Conservation (phyloP, 2,888 invertebrate genomes). For the Heliconius ismenius region DNA sequence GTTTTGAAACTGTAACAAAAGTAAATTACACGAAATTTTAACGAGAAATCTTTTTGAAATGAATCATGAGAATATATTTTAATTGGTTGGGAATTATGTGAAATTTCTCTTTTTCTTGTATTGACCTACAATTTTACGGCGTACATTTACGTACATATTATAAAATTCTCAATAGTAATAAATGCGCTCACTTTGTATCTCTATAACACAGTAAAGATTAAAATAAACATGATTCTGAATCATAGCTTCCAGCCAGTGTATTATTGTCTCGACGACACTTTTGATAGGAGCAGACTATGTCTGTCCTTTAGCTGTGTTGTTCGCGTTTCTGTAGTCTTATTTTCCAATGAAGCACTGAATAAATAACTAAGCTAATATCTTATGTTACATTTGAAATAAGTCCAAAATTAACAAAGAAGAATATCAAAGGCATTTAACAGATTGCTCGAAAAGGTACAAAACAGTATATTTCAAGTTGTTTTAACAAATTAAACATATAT, state of each 20-base stretch:
- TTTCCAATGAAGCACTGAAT: background rate
- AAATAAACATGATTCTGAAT: background rate
- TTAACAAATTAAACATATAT: too few species aligned
- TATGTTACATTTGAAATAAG: background rate
- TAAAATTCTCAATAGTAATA: background rate
- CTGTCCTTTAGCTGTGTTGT: conserved; percentile 1
- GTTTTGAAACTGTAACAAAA: conserved; percentile 3
- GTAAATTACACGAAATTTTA: background rate
- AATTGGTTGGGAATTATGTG: conserved; percentile 19
- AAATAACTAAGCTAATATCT: background rate
- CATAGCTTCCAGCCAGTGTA: conserved; percentile 7
- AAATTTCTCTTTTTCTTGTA: background rate
- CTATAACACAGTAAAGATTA: background rate
- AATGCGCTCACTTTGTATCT: background rate
- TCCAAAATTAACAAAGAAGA: background rate
- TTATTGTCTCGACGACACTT: conserved; percentile 9
- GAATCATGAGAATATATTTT: conserved; percentile 15
- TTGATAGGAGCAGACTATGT: background rate
- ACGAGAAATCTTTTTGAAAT: conserved; percentile 10
- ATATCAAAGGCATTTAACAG: background rate
- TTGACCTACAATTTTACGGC: too few species aligned
- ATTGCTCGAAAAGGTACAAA: background rate
- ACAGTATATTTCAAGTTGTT: too few species aligned
- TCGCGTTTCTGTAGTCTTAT: background rate
- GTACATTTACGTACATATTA: background rate